phyloP scores from a whole-genome alignment of 2,797 vertebrate genomes.

The Semotilus atromaculatus region DNA sequence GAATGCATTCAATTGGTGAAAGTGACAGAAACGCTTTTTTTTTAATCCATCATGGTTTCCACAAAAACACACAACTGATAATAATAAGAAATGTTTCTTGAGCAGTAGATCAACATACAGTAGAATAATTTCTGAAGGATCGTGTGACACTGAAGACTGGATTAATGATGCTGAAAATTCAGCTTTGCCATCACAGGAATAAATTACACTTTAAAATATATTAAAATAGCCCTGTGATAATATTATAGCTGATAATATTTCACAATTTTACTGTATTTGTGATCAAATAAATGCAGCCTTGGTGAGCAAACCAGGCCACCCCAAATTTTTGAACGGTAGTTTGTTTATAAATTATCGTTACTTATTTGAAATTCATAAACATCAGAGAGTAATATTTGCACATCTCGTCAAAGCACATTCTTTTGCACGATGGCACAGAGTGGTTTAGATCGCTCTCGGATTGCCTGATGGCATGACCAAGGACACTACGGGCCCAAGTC shows the following conservation, averaged over 20 bases:
- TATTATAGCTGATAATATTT: background rate
- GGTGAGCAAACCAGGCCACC: too few species aligned
- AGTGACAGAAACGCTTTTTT: background rate
- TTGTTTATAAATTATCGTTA: background rate
- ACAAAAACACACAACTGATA: too few species aligned
- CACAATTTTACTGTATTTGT: background rate
- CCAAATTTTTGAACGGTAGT: background rate
- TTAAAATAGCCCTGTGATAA: background rate
- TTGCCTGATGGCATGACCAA: background rate
- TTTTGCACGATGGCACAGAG: background rate
- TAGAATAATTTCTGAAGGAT: too few species aligned
- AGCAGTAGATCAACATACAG: too few species aligned
- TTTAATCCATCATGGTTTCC: too few species aligned
- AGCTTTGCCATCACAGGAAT: too few species aligned
- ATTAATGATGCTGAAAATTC: too few species aligned
- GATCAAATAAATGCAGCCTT: background rate
- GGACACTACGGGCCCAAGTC: background rate
- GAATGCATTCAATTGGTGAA: background rate
- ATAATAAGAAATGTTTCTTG: too few species aligned
- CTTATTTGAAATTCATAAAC: background rate
- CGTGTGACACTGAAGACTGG: too few species aligned
- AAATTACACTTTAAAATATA: too few species aligned
- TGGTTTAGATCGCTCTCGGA: background rate
- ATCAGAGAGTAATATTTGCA: background rate
- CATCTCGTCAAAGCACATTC: background rate